phyloP scores from a whole-genome alignment of 1,140 invertebrate genomes.

The Hormaphis cornu region DNA sequence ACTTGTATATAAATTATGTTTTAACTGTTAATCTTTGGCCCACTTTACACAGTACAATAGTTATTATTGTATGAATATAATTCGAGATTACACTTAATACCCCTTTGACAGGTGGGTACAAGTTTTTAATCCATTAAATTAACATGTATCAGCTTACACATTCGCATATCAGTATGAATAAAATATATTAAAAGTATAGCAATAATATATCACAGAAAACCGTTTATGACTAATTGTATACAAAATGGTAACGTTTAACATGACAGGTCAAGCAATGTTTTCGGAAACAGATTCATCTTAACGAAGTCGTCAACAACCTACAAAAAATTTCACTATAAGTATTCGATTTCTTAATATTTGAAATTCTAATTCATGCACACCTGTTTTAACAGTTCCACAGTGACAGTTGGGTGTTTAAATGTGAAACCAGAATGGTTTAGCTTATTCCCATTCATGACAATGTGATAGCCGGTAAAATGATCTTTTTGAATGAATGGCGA shows the following conservation, averaged over 20 bases:
- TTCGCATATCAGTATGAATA: not conserved
- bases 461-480: conserved; percentile 65
- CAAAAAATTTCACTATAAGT: conserved; percentile 36
- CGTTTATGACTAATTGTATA: not conserved
- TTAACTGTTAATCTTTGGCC: conserved; percentile 30
- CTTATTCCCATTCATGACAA: conserved; percentile 63
- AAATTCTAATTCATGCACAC: conserved; percentile 41
- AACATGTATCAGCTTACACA: not conserved
- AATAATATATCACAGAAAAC: conserved; percentile 21
- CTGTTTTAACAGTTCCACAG: conserved; percentile 52
- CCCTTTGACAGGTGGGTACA: not conserved
- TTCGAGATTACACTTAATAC: not conserved
- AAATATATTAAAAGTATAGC: not conserved
- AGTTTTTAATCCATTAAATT: not conserved
- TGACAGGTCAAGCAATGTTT: not conserved
- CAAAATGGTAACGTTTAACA: conserved; percentile 17
- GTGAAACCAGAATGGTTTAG: conserved; percentile 46
- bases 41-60: not conserved
- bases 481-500: conserved; percentile 77
- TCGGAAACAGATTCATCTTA: conserved; percentile 61
- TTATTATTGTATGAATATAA: not conserved
- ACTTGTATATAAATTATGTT: not conserved
- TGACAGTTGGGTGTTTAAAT: conserved; percentile 51
- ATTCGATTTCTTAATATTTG: not conserved
- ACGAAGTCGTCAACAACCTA: conserved; percentile 61